phyloP scores from a whole-genome alignment of 2,797 vertebrate species.

The Astyanax mexicanus region DNA sequence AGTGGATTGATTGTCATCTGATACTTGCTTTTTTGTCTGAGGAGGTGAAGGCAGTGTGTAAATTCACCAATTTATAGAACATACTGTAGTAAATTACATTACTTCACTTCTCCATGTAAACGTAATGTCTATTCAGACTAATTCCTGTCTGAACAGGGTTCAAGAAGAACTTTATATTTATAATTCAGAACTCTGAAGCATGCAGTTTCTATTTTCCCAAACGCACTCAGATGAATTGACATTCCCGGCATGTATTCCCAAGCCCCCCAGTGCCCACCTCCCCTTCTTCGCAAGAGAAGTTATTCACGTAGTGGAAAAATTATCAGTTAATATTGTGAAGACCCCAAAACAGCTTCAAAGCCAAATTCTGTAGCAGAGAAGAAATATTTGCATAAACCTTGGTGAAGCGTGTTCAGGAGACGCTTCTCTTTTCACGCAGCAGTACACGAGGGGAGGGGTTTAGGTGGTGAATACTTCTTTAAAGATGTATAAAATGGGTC shows the following conservation, averaged over 20 bases:
- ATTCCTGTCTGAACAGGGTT: too few relatives aligned
- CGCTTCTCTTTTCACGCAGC: conserved; percentile 20
- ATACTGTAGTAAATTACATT: too few relatives aligned
- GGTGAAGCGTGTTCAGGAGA: conserved; percentile 11
- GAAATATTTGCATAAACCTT: conserved; percentile 37
- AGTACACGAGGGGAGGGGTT: conserved; percentile 46
- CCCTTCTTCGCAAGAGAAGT: not conserved
- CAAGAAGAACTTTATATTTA: too few relatives aligned
- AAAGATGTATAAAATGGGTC: conserved; percentile 71
- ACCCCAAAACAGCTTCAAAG: not conserved
- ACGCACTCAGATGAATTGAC: not conserved
- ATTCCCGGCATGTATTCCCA: not conserved
- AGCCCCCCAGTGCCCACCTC: not conserved
- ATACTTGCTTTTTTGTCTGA: too few relatives aligned
- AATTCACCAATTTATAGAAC: too few relatives aligned
- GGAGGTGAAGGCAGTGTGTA: too few relatives aligned
- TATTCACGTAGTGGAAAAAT: not conserved
- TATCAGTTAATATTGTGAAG: not conserved
- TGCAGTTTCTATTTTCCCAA: not conserved
- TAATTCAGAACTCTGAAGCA: not conserved
- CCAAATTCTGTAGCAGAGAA: conserved; percentile 3
- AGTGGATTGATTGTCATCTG: too few relatives aligned
- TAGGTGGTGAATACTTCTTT: conserved; percentile 53
- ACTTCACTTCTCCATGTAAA: too few relatives aligned
- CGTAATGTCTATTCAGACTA: too few relatives aligned